Base-by-base conservation (phyloP, 2,113 vertebrate genomes). In the Gnathonemus echidnorhynchus region DNA sequence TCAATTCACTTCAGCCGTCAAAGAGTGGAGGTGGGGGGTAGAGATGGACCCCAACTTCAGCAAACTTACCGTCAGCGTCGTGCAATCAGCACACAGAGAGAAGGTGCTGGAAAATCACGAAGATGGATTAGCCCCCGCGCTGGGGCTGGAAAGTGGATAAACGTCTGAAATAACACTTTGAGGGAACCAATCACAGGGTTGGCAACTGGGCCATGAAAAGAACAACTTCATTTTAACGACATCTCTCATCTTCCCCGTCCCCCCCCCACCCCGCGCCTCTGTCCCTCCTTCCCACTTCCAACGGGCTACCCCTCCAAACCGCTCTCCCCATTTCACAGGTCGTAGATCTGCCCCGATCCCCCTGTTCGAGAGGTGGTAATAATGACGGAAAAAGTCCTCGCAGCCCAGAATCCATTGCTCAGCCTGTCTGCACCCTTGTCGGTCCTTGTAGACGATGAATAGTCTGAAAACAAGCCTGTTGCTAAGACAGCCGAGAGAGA, bases 111-210 rank as follows among this genome's bases (percentile, higher is more conserved):
- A 70, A 90, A 52, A 90, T 70, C 27, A n/a, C 2, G 53, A 87
- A 92, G 91, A 91, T 84, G 88, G 89, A 91, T 91, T 91, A 88
- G 85, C 89, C 90, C 74, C 89, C 84, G 90, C 88, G 87, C 91
- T 48, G 77, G 77, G 48, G 24, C 88, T 87, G 89, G 91, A 91
- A 92, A 91, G 91, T 93, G 92, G 91, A 91, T 92, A 56, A 39
- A 90, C 19, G 74, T 83, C 70, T 84, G 87, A 74, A 88, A 62
- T 84, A 62, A 90, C 66, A 56, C 35, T 83, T 80, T 52, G 86
- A 92, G 92, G 90, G 92, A 91, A 92, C 91, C 89, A 91, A 93
- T 92, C 91, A 92, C 85, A 89, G 84, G 84, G 86, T 46, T 92
- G 87, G 91, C 89, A 92, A 90, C 53, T 56, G 39, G 88, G 90